phyloP scores from a whole-genome alignment of 2,888 invertebrate genomes.

The Germaria angustata region DNA sequence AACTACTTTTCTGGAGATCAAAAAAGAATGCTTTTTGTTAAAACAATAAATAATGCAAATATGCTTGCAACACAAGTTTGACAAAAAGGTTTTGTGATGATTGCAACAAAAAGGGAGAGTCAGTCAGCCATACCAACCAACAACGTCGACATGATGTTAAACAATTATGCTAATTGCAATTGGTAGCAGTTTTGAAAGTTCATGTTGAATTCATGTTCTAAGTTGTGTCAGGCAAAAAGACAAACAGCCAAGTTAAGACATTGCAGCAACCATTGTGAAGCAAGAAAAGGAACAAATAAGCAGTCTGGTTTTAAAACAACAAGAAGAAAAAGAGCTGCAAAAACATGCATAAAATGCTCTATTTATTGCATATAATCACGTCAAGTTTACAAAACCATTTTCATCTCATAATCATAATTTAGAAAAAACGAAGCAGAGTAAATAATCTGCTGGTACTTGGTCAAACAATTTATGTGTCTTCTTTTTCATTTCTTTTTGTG shows the following conservation, averaged over 20 bases:
- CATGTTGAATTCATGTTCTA: slow-evolving; percentile 49
- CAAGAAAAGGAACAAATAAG: slow-evolving; percentile 23
- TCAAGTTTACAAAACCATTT: slow-evolving; percentile 71
- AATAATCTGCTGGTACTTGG: slow-evolving; percentile 19
- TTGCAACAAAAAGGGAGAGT: neutral
- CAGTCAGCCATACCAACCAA: too few relatives aligned
- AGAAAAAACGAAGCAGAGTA: neutral
- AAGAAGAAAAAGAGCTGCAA: neutral
- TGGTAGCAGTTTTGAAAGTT: slow-evolving; percentile 56
- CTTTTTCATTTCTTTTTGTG: neutral
- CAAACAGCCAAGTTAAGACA: slow-evolving; percentile 35
- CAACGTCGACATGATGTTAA: slow-evolving; percentile 75
- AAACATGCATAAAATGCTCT: slow-evolving; percentile 57
- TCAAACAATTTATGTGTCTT: slow-evolving; percentile 17
- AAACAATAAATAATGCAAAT: slow-evolving; percentile 15
- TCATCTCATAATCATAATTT: slow-evolving; percentile 60
- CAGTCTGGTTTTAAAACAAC: slow-evolving; percentile 44
- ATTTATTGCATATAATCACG: slow-evolving; percentile 78
- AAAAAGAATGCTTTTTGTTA: neutral
- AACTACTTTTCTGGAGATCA: neutral
- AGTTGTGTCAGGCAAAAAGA: slow-evolving; percentile 32
- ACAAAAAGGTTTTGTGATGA: slow-evolving; percentile 1
- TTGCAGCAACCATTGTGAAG: neutral
- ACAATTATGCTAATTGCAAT: slow-evolving; percentile 77
- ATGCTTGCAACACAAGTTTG: slow-evolving; percentile 13